Evolutionary conservation across 2,888 invertebrate genomes (phyloP).

Genomic region (Pachydiplax longipennis): DNA sequence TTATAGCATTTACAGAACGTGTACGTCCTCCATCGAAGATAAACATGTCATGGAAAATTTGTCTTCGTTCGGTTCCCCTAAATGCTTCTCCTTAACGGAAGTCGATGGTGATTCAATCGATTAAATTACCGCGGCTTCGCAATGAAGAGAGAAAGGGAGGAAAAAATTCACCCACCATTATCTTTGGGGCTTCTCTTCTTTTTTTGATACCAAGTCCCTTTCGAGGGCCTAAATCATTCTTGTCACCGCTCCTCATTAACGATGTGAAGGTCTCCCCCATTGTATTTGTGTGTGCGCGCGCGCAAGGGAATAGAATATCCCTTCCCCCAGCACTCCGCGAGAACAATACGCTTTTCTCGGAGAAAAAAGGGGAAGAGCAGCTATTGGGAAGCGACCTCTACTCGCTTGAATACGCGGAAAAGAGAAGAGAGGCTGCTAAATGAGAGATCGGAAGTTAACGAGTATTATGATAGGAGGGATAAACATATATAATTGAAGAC

Average conservation of each 20-base stretch:
- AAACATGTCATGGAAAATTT: conserved; percentile 20
- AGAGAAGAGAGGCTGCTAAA: neutral
- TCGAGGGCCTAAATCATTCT: conserved; percentile 12
- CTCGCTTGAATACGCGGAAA: conserved; percentile 13
- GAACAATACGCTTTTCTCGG: conserved; percentile 31
- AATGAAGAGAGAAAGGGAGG: neutral
- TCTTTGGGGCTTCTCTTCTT: neutral
- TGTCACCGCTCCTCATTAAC: conserved; percentile 40
- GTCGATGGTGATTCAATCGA: conserved; percentile 30
- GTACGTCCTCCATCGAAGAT: neutral
- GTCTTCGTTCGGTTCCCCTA: neutral
- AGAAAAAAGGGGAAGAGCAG: neutral
- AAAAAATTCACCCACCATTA: neutral
- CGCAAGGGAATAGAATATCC: neutral
- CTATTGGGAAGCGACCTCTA: neutral
- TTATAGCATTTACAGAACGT: too few relatives aligned
- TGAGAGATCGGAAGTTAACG: neutral
- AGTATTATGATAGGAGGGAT: neutral
- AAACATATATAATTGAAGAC: neutral
- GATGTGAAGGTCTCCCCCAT: conserved; percentile 31
- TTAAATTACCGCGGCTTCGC: conserved; percentile 9
- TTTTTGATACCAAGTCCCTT: neutral
- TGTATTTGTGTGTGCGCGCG: conserved; percentile 22
- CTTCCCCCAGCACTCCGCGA: neutral
- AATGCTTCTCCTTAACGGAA: conserved; percentile 15